A percentile compares a stretch with the other conserved stretches of the same genome.
phyloP scores from a whole-genome alignment of 2,113 vertebrate genomes.

The Garra rufa region DNA sequence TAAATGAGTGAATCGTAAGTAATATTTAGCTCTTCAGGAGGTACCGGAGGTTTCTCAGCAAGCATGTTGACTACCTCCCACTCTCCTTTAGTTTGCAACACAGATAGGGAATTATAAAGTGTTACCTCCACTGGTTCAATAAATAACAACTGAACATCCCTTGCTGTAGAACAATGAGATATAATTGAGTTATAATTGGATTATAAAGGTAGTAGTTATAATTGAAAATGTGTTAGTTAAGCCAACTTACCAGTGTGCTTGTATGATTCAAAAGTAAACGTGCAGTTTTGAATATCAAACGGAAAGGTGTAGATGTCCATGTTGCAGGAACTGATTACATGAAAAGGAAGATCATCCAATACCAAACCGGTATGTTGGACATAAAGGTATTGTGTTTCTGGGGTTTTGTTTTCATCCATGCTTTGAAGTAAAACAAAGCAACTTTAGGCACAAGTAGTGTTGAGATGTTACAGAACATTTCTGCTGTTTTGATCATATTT shows the following conservation, averaged over 20 bases:
- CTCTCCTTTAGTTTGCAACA: conserved; percentile 75
- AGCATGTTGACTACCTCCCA: conserved; percentile 75
- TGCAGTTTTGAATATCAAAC: conserved; percentile 76
- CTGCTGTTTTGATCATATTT: neutral
- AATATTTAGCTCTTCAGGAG: neutral
- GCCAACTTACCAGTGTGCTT: conserved; percentile 60
- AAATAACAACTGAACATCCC: conserved; percentile 61
- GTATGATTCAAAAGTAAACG: conserved; percentile 72
- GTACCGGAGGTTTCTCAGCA: neutral
- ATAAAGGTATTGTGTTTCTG: conserved; percentile 64
- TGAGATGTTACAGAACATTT: neutral
- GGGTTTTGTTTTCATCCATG: conserved; percentile 67
- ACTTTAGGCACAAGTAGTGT: neutral
- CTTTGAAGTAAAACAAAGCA: neutral
- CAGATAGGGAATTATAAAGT: conserved; percentile 39
- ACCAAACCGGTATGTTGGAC: conserved; percentile 51
- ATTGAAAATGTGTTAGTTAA: neutral
- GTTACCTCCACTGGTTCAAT: conserved; percentile 26
- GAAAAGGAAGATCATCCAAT: conserved; percentile 57
- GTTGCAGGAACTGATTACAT: conserved; percentile 75
- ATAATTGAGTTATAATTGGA: neutral
- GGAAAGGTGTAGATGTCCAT: conserved; percentile 77
- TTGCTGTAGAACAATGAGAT: conserved; percentile 46
- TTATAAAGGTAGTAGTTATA: neutral
- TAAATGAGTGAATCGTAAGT: conserved; percentile 55